phyloP scores from a whole-genome alignment of 1,140 invertebrate species.

The Sinonovacula constricta region DNA sequence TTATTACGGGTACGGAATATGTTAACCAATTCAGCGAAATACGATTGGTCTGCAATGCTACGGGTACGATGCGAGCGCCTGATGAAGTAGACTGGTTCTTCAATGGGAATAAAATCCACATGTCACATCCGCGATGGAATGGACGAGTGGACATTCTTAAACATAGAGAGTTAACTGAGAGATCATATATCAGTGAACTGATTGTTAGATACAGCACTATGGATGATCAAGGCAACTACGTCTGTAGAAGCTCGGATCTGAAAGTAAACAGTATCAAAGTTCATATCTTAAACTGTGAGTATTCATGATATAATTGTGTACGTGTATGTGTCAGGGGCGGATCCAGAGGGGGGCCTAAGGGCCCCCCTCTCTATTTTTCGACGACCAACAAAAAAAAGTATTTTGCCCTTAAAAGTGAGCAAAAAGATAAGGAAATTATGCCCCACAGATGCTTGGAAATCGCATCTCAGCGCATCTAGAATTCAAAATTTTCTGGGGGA shows the following conservation, averaged over 20 bases:
- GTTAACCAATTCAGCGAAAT: conserved; percentile 50
- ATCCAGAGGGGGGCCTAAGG: too few relatives aligned
- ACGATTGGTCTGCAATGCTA: conserved; percentile 60
- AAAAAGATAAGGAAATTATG: too few relatives aligned
- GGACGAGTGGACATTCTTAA: conserved; percentile 50
- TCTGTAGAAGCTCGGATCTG: conserved; percentile 64
- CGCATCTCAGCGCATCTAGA: too few relatives aligned
- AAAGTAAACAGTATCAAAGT: conserved; percentile 57
- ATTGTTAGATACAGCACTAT: conserved; percentile 54
- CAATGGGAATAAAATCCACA: conserved; percentile 57
- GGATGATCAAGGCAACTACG: conserved; percentile 57
- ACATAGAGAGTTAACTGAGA: conserved; percentile 46
- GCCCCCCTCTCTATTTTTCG: too few relatives aligned
- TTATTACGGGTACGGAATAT: conserved; percentile 49
- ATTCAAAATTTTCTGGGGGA: too few relatives aligned
- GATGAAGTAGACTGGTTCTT: conserved; percentile 63
- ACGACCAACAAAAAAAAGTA: too few relatives aligned
- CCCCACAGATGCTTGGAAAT: too few relatives aligned
- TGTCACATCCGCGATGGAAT: conserved; percentile 47
- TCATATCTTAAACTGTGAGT: conserved; percentile 61
- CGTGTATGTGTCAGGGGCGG: too few relatives aligned
- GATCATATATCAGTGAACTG: conserved; percentile 58
- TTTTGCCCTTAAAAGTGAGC: too few relatives aligned
- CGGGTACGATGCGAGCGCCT: conserved; percentile 55
- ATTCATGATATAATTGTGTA: too few relatives aligned